Evolutionary conservation across 2,888 invertebrate genomes (phyloP).

Genomic region (Drosophila pullipes): DNA sequence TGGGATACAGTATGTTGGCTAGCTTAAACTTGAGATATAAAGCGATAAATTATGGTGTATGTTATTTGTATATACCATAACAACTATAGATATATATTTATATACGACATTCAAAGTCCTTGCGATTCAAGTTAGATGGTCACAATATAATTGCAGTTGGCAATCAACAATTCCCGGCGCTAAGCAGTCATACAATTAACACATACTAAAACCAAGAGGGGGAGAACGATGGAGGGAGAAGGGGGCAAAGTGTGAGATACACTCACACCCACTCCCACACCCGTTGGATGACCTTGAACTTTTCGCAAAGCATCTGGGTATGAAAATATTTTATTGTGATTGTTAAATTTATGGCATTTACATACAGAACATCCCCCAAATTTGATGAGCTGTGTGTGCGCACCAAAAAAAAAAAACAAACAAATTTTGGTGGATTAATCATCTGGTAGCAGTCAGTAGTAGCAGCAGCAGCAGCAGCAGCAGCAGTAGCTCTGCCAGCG

Average conservation of each 20-base stretch:
- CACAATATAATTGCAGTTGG: constrained; percentile 34
- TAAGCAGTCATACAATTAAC: constrained; percentile 22
- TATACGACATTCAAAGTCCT: neutral
- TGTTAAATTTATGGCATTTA: constrained; percentile 72
- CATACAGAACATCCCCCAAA: constrained; percentile 27
- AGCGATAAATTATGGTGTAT: neutral
- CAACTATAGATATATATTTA: neutral
- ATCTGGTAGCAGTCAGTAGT: constrained; percentile 21
- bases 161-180: constrained; percentile 38
- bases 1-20: neutral
- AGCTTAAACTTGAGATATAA: neutral
- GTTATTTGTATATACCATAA: neutral
- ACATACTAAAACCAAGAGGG: neutral
- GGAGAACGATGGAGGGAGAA: neutral
- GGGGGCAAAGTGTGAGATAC: neutral
- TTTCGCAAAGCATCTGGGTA: constrained; percentile 33
- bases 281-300: constrained; percentile 70
- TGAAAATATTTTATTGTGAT: constrained; percentile 54
- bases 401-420: neutral
- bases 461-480: neutral
- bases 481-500: constrained; percentile 37
- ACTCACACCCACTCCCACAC: constrained; percentile 7
- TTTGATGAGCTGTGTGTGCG: constrained; percentile 26
- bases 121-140: constrained; percentile 10
- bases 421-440: constrained; percentile 37